Conservation (phyloP, 2,888 invertebrate genomes). For the Parochlus steinenii region DNA sequence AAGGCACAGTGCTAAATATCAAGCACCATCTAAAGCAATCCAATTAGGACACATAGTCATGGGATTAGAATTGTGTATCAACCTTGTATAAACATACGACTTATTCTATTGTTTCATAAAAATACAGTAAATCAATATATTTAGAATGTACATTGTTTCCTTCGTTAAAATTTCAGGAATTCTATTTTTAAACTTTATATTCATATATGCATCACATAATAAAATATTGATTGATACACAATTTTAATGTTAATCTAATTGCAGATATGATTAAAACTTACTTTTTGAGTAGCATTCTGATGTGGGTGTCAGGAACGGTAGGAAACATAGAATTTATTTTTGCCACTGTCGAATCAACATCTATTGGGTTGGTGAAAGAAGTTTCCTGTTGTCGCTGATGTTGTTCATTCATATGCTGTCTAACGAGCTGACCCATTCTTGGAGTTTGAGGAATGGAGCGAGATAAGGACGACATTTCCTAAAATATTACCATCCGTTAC, state of each 20-base stretch:
- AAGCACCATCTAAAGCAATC: too few species aligned
- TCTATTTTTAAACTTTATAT: conserved; percentile 2
- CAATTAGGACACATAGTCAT: too few species aligned
- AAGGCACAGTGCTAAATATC: too few species aligned
- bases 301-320: conserved; percentile 77
- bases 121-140: not conserved
- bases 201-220: not conserved
- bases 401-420: conserved; percentile 18
- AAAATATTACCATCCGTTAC: not conserved
- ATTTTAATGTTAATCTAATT: too few species aligned
- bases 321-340: conserved; percentile 82
- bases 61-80: too few species aligned
- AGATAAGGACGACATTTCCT: conserved; percentile 30
- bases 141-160: not conserved
- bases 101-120: conserved; percentile 8
- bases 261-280: too few species aligned
- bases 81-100: too few species aligned
- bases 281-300: conserved; percentile 74
- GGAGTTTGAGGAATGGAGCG: conserved; percentile 19
- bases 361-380: conserved; percentile 40
- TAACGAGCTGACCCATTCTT: conserved; percentile 21
- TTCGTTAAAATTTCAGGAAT: not conserved
- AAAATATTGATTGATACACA: too few species aligned
- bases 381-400: conserved; percentile 37
- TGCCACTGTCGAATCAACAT: conserved; percentile 55